Percentiles rank a stretch among this genome's conserved stretches.
Conservation (phyloP, 2,113 vertebrate genomes). For the Microcebus lehilahytsara region DNA sequence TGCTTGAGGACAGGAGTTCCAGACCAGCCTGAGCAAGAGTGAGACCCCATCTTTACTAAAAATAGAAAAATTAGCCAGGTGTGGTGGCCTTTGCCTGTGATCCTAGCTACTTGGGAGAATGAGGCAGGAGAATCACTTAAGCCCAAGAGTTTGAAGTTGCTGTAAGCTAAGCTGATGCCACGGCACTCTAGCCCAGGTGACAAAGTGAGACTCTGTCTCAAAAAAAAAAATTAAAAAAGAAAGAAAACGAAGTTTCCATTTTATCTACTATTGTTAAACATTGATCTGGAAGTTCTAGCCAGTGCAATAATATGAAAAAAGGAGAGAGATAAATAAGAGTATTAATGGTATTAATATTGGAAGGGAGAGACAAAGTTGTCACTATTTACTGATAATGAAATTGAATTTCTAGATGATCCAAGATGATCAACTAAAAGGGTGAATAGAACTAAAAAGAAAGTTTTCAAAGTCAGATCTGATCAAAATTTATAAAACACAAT, state of each 20-base stretch:
- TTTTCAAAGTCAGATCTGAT: not conserved
- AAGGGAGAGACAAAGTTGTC: not conserved
- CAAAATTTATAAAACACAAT: slow-evolving; percentile 16
- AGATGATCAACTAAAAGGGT: slow-evolving; percentile 14
- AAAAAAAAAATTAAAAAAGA: too few relatives aligned
- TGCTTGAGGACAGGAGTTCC: too few relatives aligned
- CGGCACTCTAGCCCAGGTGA: too few relatives aligned
- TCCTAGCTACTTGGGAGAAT: too few relatives aligned
- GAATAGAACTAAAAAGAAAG: slow-evolving; percentile 14
- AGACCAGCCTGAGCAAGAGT: too few relatives aligned
- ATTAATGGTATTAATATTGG: not conserved
- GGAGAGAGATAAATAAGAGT: not conserved
- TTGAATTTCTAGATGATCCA: not conserved
- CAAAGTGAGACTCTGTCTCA: too few relatives aligned
- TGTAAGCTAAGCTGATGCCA: too few relatives aligned
- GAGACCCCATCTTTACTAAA: too few relatives aligned
- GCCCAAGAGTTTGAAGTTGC: too few relatives aligned
- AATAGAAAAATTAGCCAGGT: too few relatives aligned
- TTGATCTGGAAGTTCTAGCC: slow-evolving; percentile 23
- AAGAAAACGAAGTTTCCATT: not conserved
- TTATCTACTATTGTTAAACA: not conserved
- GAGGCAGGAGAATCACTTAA: too few relatives aligned
- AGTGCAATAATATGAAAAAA: not conserved
- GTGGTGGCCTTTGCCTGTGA: too few relatives aligned
- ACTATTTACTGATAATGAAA: slow-evolving; percentile 13